Evolutionary conservation across 2,888 invertebrate species (phyloP).

Genomic region (Perdita meconis): DNA sequence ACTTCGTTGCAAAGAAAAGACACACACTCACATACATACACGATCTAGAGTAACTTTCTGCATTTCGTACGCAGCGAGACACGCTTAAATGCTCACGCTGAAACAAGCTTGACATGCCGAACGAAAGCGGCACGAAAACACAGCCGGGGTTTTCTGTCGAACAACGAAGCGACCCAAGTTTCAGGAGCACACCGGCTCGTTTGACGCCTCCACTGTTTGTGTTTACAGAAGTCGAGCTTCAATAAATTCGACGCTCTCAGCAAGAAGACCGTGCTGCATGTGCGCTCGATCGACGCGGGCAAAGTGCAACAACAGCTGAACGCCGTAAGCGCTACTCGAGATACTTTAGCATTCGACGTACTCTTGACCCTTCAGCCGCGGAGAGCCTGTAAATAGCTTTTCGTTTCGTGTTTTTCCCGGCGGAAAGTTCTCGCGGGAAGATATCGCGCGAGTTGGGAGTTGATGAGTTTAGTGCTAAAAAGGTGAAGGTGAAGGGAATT

Average conservation of each 20-base stretch:
- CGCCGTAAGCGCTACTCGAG: constrained; percentile 84
- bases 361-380: constrained; percentile 46
- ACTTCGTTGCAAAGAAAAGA: not conserved
- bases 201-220: constrained; percentile 60
- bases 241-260: constrained; percentile 90
- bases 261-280: constrained; percentile 88
- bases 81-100: constrained; percentile 53
- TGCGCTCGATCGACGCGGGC: constrained; percentile 88
- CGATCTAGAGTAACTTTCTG: not conserved
- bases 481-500: too few relatives aligned
- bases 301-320: constrained; percentile 89
- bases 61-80: not conserved
- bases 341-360: constrained; percentile 31
- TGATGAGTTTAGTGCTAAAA: not conserved
- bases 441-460: not conserved
- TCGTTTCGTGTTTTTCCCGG: constrained; percentile 23
- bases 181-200: constrained; percentile 21
- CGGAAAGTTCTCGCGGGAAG: not conserved
- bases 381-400: constrained; percentile 36
- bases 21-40: too few relatives aligned
- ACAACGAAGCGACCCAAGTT: constrained; percentile 1
- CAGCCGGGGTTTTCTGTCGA: constrained; percentile 9
- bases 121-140: constrained; percentile 14
- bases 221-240: constrained; percentile 90
- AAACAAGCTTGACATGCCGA: constrained; percentile 36